Conservation (phyloP, 2,113 vertebrate genomes). For the Nothocercus nigrocapillus region DNA sequence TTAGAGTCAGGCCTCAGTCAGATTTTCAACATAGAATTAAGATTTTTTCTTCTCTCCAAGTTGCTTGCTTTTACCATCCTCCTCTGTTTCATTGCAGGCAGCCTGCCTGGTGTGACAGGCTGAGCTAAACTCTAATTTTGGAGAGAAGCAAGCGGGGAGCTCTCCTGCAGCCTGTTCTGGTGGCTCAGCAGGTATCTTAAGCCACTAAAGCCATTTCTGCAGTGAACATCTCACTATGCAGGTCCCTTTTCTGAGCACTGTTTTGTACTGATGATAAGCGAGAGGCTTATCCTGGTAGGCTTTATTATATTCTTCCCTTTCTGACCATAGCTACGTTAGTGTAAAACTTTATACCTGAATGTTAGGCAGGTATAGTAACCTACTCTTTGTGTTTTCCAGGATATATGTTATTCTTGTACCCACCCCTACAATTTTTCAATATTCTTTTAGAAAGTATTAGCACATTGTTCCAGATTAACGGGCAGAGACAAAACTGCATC, state of each 20-base stretch:
- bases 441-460: not conserved
- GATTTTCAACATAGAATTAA: not conserved
- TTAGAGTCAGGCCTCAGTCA: not conserved
- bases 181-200: not conserved
- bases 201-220: not conserved
- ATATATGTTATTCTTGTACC: not conserved
- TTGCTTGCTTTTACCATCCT: not conserved
- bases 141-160: not conserved
- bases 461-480: not conserved
- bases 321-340: not conserved
- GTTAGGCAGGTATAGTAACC: not conserved
- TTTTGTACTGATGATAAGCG: not conserved
- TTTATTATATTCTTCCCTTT: not conserved
- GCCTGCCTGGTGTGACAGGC: not conserved
- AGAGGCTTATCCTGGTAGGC: not conserved
- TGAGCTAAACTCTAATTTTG: not conserved
- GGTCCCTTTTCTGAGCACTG: not conserved
- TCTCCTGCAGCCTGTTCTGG: rapidly evolving
- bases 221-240: not conserved
- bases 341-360: not conserved
- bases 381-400: not conserved
- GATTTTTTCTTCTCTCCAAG: rapidly evolving
- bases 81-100: not conserved
- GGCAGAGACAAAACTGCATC: not conserved
- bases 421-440: not conserved